These are phyloP conservation scores for Sebastes glaucus DNA, from an alignment of 2,797 vertebrate genomes.

Conservation along the genomic window DNA sequence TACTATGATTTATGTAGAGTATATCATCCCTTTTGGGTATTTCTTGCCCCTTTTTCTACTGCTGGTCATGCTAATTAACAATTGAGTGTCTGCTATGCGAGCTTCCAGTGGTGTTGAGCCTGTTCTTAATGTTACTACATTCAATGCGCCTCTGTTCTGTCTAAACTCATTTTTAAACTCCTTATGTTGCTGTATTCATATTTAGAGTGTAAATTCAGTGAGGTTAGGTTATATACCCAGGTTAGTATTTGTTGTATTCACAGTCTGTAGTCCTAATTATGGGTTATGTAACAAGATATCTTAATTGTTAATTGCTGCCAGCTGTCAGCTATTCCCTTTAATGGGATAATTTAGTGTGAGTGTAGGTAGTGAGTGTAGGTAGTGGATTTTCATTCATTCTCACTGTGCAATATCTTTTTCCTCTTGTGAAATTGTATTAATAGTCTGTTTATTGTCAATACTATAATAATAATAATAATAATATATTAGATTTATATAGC, in stretches of 20 bases:
- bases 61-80: background rate
- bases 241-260: background rate
- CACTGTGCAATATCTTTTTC: too few relatives aligned
- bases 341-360: too few relatives aligned
- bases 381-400: too few relatives aligned
- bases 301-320: background rate
- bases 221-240: background rate
- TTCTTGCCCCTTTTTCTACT: background rate
- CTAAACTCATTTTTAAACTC: too few relatives aligned
- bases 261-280: background rate
- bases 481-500: too few relatives aligned
- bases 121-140: too few relatives aligned
- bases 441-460: too few relatives aligned
- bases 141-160: too few relatives aligned
- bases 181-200: background rate
- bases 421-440: too few relatives aligned
- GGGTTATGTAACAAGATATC: background rate
- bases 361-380: background rate
- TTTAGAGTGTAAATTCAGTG: background rate
- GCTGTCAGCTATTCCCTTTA: background rate
- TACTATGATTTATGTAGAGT: fast-evolving
- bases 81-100: background rate
- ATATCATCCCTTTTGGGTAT: background rate
- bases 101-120: background rate
- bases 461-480: too few relatives aligned